Percentiles rank a stretch among this genome's conserved stretches.
Conservation (phyloP, 2,113 vertebrate genomes). For the Acanthochromis polyacanthus region DNA sequence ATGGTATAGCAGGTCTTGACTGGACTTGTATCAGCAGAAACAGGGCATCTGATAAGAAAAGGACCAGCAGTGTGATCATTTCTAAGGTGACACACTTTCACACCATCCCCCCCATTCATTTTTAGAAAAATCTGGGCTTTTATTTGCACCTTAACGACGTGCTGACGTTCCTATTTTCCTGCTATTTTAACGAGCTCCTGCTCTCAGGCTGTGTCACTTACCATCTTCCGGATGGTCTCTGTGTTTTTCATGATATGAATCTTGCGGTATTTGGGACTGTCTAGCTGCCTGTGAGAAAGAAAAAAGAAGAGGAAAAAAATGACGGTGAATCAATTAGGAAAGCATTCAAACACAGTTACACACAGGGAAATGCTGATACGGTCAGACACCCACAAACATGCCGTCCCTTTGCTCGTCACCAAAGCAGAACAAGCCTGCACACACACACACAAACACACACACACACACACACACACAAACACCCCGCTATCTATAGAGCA, state of each 20-base stretch:
- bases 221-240: constrained; percentile 94
- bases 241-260: constrained; percentile 97
- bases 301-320: constrained; percentile 24
- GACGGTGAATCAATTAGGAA: constrained; percentile 49
- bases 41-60: constrained; percentile 51
- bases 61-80: constrained; percentile 50
- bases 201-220: constrained; percentile 80
- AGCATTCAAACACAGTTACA: constrained; percentile 41
- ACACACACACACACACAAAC: constrained; percentile 37
- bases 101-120: neutral
- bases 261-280: constrained; percentile 90
- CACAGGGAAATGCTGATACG: constrained; percentile 29
- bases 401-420: constrained; percentile 43
- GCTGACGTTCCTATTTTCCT: neutral
- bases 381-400: constrained; percentile 50
- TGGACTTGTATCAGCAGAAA: constrained; percentile 58
- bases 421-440: constrained; percentile 24
- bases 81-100: constrained; percentile 2
- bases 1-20: constrained; percentile 58
- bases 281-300: constrained; percentile 87
- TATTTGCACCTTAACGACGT: neutral
- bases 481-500: constrained; percentile 44
- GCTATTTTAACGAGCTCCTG: constrained; percentile 31
- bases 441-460: constrained; percentile 18
- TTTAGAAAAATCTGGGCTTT: constrained; percentile 16